Conservation (phyloP, 2,113 vertebrate species). For the Cygnus atratus region DNA sequence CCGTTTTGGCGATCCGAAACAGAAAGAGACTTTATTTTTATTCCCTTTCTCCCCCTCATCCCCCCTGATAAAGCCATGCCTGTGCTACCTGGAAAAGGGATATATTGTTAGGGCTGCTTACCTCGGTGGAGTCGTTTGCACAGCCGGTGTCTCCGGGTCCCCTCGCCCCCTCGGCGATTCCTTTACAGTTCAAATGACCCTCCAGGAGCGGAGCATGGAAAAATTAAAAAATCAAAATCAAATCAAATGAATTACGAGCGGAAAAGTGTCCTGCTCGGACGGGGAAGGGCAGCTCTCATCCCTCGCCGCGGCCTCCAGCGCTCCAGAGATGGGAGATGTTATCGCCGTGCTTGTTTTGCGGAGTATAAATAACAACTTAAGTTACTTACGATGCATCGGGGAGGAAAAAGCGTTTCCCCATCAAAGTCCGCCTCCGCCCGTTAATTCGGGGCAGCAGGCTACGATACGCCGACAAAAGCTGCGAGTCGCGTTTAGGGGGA, state of each 20-base stretch:
- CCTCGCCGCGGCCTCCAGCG: constrained; percentile 60
- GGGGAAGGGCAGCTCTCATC: constrained; percentile 70
- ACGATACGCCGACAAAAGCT: neutral
- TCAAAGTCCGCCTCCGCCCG: neutral
- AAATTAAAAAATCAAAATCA: constrained; percentile 46
- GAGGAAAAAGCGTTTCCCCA: constrained; percentile 46
- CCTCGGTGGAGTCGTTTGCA: constrained; percentile 68
- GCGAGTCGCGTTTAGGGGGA: neutral
- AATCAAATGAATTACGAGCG: constrained; percentile 64
- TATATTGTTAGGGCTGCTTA: constrained; percentile 68
- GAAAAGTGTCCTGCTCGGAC: constrained; percentile 63
- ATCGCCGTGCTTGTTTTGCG: constrained; percentile 28
- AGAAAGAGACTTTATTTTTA: neutral
- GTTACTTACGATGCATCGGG: constrained; percentile 68
- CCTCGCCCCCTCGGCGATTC: constrained; percentile 56
- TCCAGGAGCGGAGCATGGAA: constrained; percentile 50
- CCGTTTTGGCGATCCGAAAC: neutral
- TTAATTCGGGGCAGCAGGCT: neutral
- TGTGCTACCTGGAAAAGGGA: constrained; percentile 10
- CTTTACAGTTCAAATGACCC: constrained; percentile 74
- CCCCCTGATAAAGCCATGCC: neutral
- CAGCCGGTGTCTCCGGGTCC: constrained; percentile 58
- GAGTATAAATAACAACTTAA: constrained; percentile 55
- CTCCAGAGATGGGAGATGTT: constrained; percentile 43
- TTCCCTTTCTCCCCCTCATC: neutral